Conservation (phyloP, 2,888 invertebrate genomes). For the Rugalucina vietnamica region DNA sequence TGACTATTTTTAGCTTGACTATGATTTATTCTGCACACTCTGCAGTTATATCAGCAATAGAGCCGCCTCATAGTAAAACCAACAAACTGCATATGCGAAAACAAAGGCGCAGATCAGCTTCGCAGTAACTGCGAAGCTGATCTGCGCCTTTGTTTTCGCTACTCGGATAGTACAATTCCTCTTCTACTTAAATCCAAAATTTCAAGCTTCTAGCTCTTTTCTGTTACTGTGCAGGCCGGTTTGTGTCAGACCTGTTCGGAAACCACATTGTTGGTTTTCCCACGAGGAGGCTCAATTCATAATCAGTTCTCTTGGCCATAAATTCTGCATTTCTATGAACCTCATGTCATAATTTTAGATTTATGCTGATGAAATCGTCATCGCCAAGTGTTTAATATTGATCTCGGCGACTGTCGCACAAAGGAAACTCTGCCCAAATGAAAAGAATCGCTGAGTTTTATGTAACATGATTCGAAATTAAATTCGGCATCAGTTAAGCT, state of each 20-base stretch:
- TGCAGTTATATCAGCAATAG: constrained; percentile 4
- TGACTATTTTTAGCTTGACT: background rate
- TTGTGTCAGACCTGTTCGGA: too few species aligned
- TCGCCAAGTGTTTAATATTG: constrained; percentile 8
- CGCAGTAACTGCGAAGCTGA: too few species aligned
- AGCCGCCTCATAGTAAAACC: too few species aligned
- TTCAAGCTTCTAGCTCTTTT: too few species aligned
- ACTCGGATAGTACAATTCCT: too few species aligned
- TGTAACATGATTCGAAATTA: constrained; percentile 16
- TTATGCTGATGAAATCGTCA: background rate
- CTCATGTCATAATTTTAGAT: background rate
- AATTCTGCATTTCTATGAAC: background rate
- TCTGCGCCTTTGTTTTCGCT: too few species aligned
- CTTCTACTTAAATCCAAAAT: too few species aligned
- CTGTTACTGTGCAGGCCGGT: too few species aligned
- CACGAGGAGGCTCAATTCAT: too few species aligned
- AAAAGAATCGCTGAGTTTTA: background rate
- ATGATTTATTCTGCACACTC: background rate
- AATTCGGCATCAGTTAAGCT: background rate
- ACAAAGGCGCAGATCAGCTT: too few species aligned
- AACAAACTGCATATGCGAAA: too few species aligned
- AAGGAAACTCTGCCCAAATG: background rate
- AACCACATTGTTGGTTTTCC: too few species aligned
- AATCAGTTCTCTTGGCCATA: background rate
- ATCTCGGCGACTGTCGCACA: background rate